Evolutionary conservation across 2,888 invertebrate species (phyloP), one percentile per base, ranked within the genome.

Genomic region (Papilio demoleus): DNA sequence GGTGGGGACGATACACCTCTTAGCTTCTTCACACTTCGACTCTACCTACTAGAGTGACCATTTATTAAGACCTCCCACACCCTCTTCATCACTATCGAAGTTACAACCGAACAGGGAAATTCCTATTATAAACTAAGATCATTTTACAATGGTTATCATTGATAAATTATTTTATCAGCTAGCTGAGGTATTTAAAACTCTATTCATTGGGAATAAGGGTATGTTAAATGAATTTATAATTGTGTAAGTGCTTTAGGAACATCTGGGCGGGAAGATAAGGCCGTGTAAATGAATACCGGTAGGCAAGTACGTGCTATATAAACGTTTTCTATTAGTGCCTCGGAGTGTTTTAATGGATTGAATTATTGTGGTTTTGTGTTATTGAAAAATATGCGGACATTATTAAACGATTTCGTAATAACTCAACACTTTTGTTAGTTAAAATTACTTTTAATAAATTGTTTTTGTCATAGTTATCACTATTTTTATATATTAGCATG

Each of bases 1-100:
- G 87, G 79, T 76, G 80, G 79, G 79, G 88, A 87, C 83, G 85
- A 78, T 86, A 88, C 89, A 90, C 90, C 90, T 90, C 88, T 89
- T 89, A 90, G 87, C 88, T 85, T 88, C 88, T 90, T 90, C 88
- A 90, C 90, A 88, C 89, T 90, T 88, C 84, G 86, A 83, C 84
- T 81, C 83, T 88, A 86, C 88, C 89, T 88, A 88, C 86, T 90
- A 90, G 89, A 82, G 75, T 74, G 80, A 77, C 90, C 87, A 82
- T 73, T 74, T 47, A 74, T 72, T 70, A 71, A 77, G 87, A 82
- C 71, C 88, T 77, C 63, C 78, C 71, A 70, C 79, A 67, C 82
- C 84, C 80, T 80, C 74, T 75, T 65, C 70, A 56, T 63, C 27
- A 22, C 45, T 45, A 66, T 50, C 61, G 17, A 59, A 24, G n/a